A percentile compares a stretch with the other conserved stretches of the same genome.
These are phyloP conservation scores for Eptesicus fuscus DNA, from an alignment of 2,113 vertebrate genomes.

Conservation along the genomic window DNA sequence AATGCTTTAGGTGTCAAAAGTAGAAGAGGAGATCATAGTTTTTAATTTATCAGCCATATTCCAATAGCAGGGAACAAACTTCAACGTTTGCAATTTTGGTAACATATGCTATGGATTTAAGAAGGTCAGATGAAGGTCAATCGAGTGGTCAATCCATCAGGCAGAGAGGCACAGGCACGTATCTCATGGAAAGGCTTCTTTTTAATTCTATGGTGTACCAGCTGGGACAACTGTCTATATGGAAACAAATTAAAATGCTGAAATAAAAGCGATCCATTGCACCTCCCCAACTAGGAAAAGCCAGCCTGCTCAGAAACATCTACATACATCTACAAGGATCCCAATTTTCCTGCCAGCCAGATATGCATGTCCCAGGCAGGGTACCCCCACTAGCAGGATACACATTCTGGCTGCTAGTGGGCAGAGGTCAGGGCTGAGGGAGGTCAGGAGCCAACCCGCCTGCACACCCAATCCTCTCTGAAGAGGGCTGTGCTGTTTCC, in stretches of 20 bases:
- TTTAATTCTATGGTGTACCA: neutral
- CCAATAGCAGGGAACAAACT: neutral
- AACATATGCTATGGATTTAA: neutral
- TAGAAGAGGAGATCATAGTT: neutral
- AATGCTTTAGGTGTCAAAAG: neutral
- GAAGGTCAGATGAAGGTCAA: neutral
- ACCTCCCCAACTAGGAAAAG: neutral
- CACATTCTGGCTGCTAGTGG: neutral
- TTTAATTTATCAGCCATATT: neutral
- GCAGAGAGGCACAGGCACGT: neutral
- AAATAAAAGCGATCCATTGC: neutral
- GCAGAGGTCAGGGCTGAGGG: neutral
- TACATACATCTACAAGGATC: neutral
- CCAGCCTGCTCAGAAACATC: neutral
- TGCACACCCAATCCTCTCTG: neutral
- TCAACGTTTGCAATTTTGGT: neutral
- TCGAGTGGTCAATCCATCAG: neutral
- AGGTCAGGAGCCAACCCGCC: neutral
- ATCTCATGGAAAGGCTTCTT: neutral
- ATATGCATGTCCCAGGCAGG: accelerated
- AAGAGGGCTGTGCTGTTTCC: neutral
- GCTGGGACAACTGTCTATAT: neutral
- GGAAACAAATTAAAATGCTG: neutral
- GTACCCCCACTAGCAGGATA: neutral
- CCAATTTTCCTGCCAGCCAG: neutral